These are phyloP conservation scores for Bolborhynchus lineola DNA, from an alignment of 2,113 vertebrate species.

Conservation along the genomic window DNA sequence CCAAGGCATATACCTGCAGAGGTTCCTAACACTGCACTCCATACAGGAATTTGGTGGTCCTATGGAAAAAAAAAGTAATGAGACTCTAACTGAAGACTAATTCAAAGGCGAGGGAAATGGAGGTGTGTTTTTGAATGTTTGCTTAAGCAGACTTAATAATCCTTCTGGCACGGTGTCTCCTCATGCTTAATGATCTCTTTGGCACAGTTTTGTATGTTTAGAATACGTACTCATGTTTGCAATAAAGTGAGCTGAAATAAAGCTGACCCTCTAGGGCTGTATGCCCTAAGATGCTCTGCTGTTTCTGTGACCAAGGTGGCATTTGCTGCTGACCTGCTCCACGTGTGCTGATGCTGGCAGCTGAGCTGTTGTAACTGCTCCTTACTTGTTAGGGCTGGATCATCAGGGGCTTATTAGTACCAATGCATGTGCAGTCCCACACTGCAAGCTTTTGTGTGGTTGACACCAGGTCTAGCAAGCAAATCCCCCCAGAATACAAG, in stretches of 20 bases:
- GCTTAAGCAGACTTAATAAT: background rate
- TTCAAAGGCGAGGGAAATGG: background rate
- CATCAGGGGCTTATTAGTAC: background rate
- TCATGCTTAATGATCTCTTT: background rate
- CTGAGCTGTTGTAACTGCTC: background rate
- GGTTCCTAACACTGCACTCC: background rate
- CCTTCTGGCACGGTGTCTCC: background rate
- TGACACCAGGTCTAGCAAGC: background rate
- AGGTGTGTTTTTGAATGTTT: background rate
- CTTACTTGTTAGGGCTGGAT: background rate
- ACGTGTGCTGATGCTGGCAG: background rate
- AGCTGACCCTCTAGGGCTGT: background rate
- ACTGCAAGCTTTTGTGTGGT: background rate
- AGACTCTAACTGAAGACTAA: background rate
- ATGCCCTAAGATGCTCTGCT: background rate
- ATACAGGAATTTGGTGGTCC: background rate
- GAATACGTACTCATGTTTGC: background rate
- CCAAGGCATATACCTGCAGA: background rate
- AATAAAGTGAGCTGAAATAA: background rate
- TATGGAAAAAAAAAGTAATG: background rate
- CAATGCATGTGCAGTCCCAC: rapidly evolving
- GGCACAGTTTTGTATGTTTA: background rate
- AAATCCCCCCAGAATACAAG: background rate
- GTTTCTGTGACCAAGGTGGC: background rate
- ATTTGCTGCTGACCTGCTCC: background rate